Base-by-base conservation (phyloP, 1,140 invertebrate species). In the Choristoneura fumiferana region DNA sequence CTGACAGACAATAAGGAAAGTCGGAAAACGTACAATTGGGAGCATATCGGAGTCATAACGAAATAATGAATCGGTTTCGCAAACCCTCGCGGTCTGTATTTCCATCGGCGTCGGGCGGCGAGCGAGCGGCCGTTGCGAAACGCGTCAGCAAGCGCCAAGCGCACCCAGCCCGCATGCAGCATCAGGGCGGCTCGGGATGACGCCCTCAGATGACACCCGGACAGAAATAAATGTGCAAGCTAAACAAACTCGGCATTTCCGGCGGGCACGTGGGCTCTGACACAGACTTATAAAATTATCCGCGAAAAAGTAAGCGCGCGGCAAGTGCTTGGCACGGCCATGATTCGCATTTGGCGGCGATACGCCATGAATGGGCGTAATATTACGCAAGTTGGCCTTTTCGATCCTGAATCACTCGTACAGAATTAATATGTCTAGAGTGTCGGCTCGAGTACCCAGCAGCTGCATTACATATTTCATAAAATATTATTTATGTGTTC, bases 211-310 rank as follows among this genome's bases (percentile, higher is more conserved):
- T 82, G 78, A 85, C 82, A 83, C 70, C 63, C 65, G 72, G 69
- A 78, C 76, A 76, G 69, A 88, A 86, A 88, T 88, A 88, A 86
- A 78, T 84, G 70, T 75, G 83, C 78, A 83, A 78, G 59, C 74
- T 76, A 84, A 84, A 88, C 77, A 88, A 81, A 80, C 71, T 68
- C 53, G 76, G 78, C 69, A 83, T 86, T 84, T 84, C 85, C 83
- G 81, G 72, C 77, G 73, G 66, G 58, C 71, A 75, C 69, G 73
- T 73, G 63, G 63, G 53, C 53, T 61, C 73, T 77, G 76, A 78
- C 81, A 82, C 74, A 87, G 73, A 82, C 18, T 22, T n/a, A 14
- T 78, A 78, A 76, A 60, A 68, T 60, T 69, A 58, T 74, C 65
- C 74, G 58, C 60, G 75, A 76, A 67, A n/a, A 29, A 33, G 18